Base-by-base conservation (phyloP, 2,888 invertebrate species). In the Amorpha juglandis region DNA sequence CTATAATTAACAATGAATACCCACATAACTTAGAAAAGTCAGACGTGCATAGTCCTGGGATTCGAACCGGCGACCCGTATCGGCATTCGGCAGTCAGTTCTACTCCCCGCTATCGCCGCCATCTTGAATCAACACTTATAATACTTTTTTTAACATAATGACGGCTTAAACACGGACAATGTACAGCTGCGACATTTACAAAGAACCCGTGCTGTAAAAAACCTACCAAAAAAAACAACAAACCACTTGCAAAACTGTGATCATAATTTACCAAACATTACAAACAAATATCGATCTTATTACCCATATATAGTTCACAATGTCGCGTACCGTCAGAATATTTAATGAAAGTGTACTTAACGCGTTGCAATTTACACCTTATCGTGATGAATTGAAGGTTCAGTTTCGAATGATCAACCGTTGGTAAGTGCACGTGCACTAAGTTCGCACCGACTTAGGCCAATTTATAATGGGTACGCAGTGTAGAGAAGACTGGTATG, bases 361-460 rank as follows among this genome's bases (percentile, higher is more conserved):
- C 16, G 11, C 42, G 19, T 42, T 42, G 11, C 11, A 58, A 42
- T 38, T 42, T 38, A 19, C 11, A 42, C 42, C 42, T 58, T 58
- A 16, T 42, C 6, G 6, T 0, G 3, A 12, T 19, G 6, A 11
- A 6, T 9, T 16, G 42, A 58, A 58, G n/a, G 42, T 63, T 21
- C 11, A 47, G 33, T 45, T 8, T 63, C 33, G 7, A 9, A 45
- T 27, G 33, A 8, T 42, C 14, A 14, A 8, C 45, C 19, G 19
- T 33, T 62, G 58, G 38, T 71, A 63, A 70, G 83, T 89, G 70
- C 85, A 78, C 74, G 63, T 87, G 80, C 81, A 89, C 90, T 72
- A 3, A 83, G 64, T 76, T 81, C 85, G 90, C 82, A 89, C 89
- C 66, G 68, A 63, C 62, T 63, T 68, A 67, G 77, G 75, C 77